phyloP scores from a whole-genome alignment of 2,113 vertebrate genomes.

The Larimichthys polyactis region DNA sequence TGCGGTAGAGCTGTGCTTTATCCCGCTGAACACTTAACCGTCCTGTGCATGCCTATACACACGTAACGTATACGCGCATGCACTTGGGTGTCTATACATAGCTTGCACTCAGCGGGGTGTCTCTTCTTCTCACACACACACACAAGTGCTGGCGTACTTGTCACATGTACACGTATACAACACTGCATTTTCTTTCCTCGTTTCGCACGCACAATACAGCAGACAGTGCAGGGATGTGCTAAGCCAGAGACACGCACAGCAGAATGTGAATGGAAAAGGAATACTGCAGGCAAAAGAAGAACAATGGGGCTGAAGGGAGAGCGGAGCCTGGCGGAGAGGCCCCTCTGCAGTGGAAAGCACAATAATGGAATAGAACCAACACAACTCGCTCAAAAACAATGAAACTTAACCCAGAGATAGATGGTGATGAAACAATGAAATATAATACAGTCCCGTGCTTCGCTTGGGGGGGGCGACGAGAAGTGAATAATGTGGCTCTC shows the following conservation, averaged over 20 bases:
- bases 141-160: conserved; percentile 3
- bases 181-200: conserved; percentile 21
- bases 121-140: neutral
- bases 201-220: conserved; percentile 48
- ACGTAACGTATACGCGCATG: conserved; percentile 1
- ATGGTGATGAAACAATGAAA: conserved; percentile 70
- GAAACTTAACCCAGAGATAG: conserved; percentile 68
- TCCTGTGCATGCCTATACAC: neutral
- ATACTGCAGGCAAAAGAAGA: conserved; percentile 70
- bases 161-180: conserved; percentile 33
- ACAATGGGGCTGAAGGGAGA: conserved; percentile 65
- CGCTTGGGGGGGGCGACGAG: conserved; percentile 49
- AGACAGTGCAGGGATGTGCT: conserved; percentile 50
- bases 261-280: conserved; percentile 72
- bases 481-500: conserved; percentile 61
- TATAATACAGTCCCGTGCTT: conserved; percentile 54
- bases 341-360: conserved; percentile 58
- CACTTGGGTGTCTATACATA: conserved; percentile 29
- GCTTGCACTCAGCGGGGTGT: neutral
- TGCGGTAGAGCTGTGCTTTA: conserved; percentile 3
- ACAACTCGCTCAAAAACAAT: conserved; percentile 66
- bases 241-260: conserved; percentile 59
- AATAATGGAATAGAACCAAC: conserved; percentile 68
- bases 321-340: conserved; percentile 62
- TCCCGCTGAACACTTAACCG: conserved; percentile 31